Evolutionary conservation across 2,888 invertebrate species (phyloP).

Genomic region (Catocala nupta): DNA sequence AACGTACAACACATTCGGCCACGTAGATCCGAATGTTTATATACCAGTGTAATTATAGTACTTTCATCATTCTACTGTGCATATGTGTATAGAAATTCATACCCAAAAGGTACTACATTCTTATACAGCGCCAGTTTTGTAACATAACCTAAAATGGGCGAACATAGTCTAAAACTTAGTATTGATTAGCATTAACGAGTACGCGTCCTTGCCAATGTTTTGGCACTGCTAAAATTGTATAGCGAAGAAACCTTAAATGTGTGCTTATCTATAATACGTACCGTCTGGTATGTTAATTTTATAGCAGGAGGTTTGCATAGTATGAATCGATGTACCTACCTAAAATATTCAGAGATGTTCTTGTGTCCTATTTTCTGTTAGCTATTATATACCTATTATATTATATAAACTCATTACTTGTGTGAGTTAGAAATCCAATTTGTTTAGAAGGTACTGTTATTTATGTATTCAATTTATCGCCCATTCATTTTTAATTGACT

Average conservation of each 20-base stretch:
- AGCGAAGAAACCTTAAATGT: not conserved
- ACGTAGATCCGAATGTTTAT: slow-evolving; percentile 49
- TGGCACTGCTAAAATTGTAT: slow-evolving; percentile 25
- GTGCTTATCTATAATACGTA: not conserved
- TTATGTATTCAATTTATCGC: too few species aligned
- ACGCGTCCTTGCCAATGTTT: slow-evolving; percentile 52
- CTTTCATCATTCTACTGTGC: slow-evolving; percentile 26
- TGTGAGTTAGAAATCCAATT: too few species aligned
- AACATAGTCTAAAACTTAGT: slow-evolving; percentile 27
- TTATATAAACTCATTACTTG: too few species aligned
- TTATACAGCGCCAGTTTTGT: slow-evolving; percentile 8
- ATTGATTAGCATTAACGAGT: slow-evolving; percentile 42
- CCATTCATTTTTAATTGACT: too few species aligned
- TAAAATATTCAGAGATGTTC: too few species aligned
- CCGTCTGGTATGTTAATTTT: not conserved
- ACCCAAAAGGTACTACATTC: slow-evolving; percentile 11
- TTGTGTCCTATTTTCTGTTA: too few species aligned
- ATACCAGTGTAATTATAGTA: slow-evolving; percentile 44
- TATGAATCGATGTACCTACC: too few species aligned
- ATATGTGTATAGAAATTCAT: slow-evolving; percentile 17
- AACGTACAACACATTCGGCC: slow-evolving; percentile 37
- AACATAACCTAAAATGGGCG: slow-evolving; percentile 49
- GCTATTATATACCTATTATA: too few species aligned
- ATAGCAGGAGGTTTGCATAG: too few species aligned
- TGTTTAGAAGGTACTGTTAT: too few species aligned